Percentiles rank a stretch among this genome's conserved stretches.
phyloP scores from a whole-genome alignment of 2,888 invertebrate species.

The Spilarctia lutea region DNA sequence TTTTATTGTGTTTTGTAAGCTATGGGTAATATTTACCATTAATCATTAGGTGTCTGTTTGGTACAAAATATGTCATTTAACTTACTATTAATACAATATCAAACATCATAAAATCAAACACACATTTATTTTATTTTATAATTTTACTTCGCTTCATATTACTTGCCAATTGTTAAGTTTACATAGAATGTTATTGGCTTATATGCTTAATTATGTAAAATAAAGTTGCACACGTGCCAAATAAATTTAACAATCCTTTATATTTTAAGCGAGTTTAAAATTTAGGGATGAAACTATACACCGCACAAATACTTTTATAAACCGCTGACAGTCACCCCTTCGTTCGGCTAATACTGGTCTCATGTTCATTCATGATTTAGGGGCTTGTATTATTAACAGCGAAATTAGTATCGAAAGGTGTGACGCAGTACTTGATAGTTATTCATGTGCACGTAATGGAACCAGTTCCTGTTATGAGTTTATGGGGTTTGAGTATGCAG shows the following conservation, averaged over 20 bases:
- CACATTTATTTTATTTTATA: no score
- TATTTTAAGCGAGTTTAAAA: slow-evolving; percentile 21
- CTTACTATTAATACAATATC: not conserved
- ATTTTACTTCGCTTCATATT: no score
- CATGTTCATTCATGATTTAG: slow-evolving; percentile 81
- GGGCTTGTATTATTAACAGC: slow-evolving; percentile 75
- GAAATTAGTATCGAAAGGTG: slow-evolving; percentile 84
- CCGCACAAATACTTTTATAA: slow-evolving; percentile 55
- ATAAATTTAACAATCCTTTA: slow-evolving; percentile 31
- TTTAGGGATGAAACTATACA: slow-evolving; percentile 10
- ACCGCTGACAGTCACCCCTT: slow-evolving; percentile 70
- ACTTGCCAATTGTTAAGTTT: slow-evolving; percentile 2
- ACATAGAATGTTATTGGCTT: slow-evolving; percentile 9
- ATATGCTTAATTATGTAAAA: slow-evolving; percentile 8
- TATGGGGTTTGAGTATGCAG: slow-evolving; percentile 69
- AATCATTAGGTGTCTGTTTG: not conserved
- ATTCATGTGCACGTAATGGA: slow-evolving; percentile 76
- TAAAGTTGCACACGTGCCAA: slow-evolving; percentile 26
- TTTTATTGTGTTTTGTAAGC: slow-evolving; percentile 31
- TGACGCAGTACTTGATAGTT: slow-evolving; percentile 73
- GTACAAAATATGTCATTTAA: not conserved
- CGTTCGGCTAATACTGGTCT: slow-evolving; percentile 64
- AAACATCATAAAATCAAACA: not conserved
- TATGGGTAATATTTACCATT: slow-evolving; percentile 20
- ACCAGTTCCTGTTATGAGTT: slow-evolving; percentile 73